phyloP scores from a whole-genome alignment of 1,140 invertebrate species.

The Apolygus lucorum region DNA sequence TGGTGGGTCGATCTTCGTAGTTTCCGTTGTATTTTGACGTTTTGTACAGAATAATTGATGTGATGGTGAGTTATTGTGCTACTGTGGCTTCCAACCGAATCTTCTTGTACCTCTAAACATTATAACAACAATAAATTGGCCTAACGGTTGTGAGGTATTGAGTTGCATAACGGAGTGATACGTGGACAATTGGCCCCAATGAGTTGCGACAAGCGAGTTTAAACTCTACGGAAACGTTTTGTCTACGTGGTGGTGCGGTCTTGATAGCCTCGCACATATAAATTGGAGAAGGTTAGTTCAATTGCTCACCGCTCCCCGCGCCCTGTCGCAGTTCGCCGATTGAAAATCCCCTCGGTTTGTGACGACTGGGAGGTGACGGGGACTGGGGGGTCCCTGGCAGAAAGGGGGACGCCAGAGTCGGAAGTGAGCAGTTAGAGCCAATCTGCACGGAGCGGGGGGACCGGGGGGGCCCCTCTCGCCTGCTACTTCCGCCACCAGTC shows the following conservation, averaged over 20 bases:
- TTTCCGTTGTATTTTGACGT: too few species aligned
- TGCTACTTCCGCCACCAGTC: not conserved
- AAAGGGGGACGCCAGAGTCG: too few species aligned
- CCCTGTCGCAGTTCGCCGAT: not conserved
- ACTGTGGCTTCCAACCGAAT: too few species aligned
- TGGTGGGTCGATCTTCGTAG: too few species aligned
- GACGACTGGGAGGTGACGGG: not conserved
- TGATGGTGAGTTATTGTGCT: too few species aligned
- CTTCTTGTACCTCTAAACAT: too few species aligned
- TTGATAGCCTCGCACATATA: constrained; percentile 2
- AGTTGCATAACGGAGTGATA: not conserved
- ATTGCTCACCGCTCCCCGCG: not conserved
- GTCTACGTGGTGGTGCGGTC: not conserved
- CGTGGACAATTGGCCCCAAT: constrained; percentile 9
- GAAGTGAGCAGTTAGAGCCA: constrained; percentile 12
- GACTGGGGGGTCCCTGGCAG: too few species aligned
- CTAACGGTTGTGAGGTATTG: not conserved
- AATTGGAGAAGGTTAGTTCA: constrained; percentile 16
- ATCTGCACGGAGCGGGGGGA: not conserved
- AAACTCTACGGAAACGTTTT: constrained; percentile 5
- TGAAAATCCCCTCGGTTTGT: not conserved
- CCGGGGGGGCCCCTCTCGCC: not conserved
- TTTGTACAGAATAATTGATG: too few species aligned
- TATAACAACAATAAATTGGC: too few species aligned
- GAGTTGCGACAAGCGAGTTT: not conserved